A percentile compares a stretch with the other conserved stretches of the same genome.
phyloP scores from a whole-genome alignment of 2,113 vertebrate species.

The Chaenocephalus aceratus region DNA sequence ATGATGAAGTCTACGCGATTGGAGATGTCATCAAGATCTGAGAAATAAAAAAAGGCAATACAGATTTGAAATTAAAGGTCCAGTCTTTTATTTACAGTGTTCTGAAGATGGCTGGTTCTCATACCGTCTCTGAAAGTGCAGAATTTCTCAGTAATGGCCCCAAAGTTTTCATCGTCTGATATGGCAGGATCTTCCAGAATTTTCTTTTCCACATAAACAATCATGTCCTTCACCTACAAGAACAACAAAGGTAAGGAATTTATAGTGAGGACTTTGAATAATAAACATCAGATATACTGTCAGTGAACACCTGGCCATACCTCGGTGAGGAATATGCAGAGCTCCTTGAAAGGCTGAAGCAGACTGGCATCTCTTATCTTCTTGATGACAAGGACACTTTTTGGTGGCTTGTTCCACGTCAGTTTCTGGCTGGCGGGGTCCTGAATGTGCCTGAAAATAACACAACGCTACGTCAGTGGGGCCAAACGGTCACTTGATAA shows the following conservation, averaged over 20 bases:
- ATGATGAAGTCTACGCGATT: constrained; percentile 87
- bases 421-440: constrained; percentile 96
- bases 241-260: constrained; percentile 10
- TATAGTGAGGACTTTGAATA: background rate
- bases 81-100: background rate
- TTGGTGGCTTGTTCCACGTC: constrained; percentile 97
- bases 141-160: constrained; percentile 91
- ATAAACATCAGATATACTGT: background rate
- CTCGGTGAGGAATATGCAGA: constrained; percentile 93
- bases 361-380: constrained; percentile 93
- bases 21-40: constrained; percentile 90
- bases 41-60: background rate
- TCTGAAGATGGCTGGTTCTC: background rate
- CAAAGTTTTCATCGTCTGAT: constrained; percentile 90
- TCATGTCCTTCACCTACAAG: constrained; percentile 91
- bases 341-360: constrained; percentile 95
- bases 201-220: constrained; percentile 97
- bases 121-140: constrained; percentile 97
- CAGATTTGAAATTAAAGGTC: background rate
- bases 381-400: constrained; percentile 98
- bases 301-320: constrained; percentile 60
- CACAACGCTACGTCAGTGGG: background rate
- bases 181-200: constrained; percentile 95
- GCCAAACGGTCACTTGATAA: background rate
- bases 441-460: constrained; percentile 93